Evolutionary conservation across 2,888 invertebrate species (phyloP).

Genomic region (Andricus quercusramuli): DNA sequence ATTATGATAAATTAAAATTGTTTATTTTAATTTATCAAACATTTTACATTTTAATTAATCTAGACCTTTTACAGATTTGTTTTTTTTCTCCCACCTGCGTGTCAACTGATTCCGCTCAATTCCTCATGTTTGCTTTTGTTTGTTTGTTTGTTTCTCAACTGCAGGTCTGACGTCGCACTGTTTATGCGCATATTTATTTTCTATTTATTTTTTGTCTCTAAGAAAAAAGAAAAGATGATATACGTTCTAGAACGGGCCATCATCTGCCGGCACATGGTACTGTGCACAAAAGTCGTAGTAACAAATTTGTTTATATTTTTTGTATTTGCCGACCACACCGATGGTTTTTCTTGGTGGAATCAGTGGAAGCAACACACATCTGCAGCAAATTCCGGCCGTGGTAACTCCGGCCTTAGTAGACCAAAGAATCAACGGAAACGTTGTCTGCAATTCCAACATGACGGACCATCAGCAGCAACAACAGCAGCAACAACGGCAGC

Average conservation of each 20-base stretch:
- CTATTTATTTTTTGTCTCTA: slow-evolving; percentile 74
- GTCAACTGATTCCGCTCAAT: slow-evolving; percentile 40
- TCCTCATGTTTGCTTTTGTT: slow-evolving; percentile 69
- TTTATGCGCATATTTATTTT: slow-evolving; percentile 75
- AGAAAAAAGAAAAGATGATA: slow-evolving; percentile 61
- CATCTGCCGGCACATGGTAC: slow-evolving; percentile 62
- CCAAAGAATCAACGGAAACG: slow-evolving; percentile 28
- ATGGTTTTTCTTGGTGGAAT: slow-evolving; percentile 71
- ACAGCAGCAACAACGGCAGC: slow-evolving; percentile 58
- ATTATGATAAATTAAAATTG: too few species aligned
- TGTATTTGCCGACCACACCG: slow-evolving; percentile 77
- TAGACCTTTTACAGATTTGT: not conserved
- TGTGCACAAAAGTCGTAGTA: slow-evolving; percentile 71
- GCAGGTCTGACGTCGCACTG: slow-evolving; percentile 76
- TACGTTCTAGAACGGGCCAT: slow-evolving; percentile 59
- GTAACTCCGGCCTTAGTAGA: slow-evolving; percentile 48
- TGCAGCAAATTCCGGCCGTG: slow-evolving; percentile 46
- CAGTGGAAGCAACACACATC: slow-evolving; percentile 71
- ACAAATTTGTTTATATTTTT: slow-evolving; percentile 78
- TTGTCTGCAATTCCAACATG: slow-evolving; percentile 68
- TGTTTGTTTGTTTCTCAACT: slow-evolving; percentile 78
- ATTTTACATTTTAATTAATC: too few species aligned
- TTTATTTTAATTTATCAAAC: too few species aligned
- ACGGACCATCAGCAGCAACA: slow-evolving; percentile 73
- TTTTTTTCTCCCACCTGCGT: not conserved